phyloP scores from a whole-genome alignment of 1,140 invertebrate species.

The Euura lappo region DNA sequence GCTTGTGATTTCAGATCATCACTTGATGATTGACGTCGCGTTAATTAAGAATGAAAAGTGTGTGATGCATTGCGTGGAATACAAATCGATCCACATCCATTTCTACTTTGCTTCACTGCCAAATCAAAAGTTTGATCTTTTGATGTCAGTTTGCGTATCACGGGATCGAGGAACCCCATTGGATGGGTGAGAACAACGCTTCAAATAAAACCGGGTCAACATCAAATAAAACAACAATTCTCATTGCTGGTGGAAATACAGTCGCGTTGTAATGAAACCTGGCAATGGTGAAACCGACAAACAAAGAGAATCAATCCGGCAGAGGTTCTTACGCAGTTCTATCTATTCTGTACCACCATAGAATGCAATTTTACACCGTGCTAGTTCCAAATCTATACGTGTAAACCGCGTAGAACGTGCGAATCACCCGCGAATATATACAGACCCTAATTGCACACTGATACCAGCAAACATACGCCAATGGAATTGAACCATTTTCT shows the following conservation, averaged over 20 bases:
- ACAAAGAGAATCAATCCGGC: background rate
- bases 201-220: background rate
- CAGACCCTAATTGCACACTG: too few species aligned
- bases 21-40: too few species aligned
- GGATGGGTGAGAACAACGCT: background rate
- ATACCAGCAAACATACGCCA: background rate
- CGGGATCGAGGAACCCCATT: too few species aligned
- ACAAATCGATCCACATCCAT: too few species aligned
- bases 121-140: too few species aligned
- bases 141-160: too few species aligned
- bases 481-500: constrained; percentile 7
- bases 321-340: background rate
- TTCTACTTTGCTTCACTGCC: too few species aligned
- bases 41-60: too few species aligned
- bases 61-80: too few species aligned
- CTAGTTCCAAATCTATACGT: background rate
- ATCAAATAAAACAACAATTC: constrained; percentile 1
- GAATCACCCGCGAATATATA: background rate
- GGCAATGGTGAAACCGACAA: background rate
- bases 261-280: background rate
- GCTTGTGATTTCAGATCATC: too few species aligned
- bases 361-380: background rate
- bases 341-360: too few species aligned
- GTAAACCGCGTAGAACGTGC: background rate
- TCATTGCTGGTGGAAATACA: too few species aligned